phyloP scores from a whole-genome alignment of 2,888 invertebrate genomes.

The Prosapia bicincta region DNA sequence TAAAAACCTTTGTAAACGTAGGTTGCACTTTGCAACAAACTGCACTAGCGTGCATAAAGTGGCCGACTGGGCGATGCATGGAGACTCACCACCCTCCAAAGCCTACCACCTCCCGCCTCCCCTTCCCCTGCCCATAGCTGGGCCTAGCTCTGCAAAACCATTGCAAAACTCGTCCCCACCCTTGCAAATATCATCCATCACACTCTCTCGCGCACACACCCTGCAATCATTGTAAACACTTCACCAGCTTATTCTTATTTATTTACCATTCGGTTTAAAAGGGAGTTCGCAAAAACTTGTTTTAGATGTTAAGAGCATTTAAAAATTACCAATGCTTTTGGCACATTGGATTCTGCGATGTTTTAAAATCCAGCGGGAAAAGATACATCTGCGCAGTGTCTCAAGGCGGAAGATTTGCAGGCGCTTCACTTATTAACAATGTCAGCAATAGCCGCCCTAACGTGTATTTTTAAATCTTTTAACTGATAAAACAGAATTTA shows the following conservation, averaged over 20 bases:
- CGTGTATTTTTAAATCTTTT: too few species aligned
- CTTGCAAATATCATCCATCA: slow-evolving; percentile 27
- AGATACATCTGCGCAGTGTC: neutral
- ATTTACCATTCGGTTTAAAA: neutral
- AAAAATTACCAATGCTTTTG: neutral
- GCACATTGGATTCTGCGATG: neutral
- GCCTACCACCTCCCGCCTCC: slow-evolving; percentile 13
- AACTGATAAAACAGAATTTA: too few species aligned
- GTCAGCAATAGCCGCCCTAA: too few species aligned
- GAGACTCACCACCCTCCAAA: slow-evolving; percentile 20
- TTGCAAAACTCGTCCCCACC: slow-evolving; percentile 34
- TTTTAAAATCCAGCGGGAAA: neutral
- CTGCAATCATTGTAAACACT: slow-evolving; percentile 18
- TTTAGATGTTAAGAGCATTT: neutral
- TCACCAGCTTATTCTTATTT: neutral
- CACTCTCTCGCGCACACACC: slow-evolving; percentile 24
- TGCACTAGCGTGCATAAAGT: slow-evolving; percentile 31
- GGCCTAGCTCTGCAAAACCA: slow-evolving; percentile 35
- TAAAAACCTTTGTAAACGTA: neutral
- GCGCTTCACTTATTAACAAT: too few species aligned
- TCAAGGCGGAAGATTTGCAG: too few species aligned
- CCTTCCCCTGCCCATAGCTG: slow-evolving; percentile 33
- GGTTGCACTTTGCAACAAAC: slow-evolving; percentile 29
- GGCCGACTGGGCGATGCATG: slow-evolving; percentile 29
- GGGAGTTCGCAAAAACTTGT: neutral